A percentile compares a stretch with the other conserved stretches of the same genome.
Evolutionary conservation across 2,797 vertebrate species (phyloP).

Genomic region (Otus scops): DNA sequence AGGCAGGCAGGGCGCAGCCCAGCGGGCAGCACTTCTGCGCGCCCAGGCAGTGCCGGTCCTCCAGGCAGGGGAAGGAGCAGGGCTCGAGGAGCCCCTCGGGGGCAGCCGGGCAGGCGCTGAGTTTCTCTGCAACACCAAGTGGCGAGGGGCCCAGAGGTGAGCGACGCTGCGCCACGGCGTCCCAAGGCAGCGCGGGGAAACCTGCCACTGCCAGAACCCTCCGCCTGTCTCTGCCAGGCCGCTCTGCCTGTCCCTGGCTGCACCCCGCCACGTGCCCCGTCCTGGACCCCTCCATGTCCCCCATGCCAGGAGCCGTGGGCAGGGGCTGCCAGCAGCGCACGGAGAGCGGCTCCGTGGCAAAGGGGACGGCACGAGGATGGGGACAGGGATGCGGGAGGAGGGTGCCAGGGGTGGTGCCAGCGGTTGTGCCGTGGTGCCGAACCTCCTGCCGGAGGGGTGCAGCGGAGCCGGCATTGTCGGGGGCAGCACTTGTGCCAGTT

Average conservation of each 20-base stretch:
- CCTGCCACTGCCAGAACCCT: neutral
- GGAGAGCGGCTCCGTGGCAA: neutral
- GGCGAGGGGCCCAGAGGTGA: neutral
- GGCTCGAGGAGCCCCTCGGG: neutral
- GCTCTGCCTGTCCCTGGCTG: no score
- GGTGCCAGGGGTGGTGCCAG: neutral
- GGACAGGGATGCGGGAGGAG: neutral
- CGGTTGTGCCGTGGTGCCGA: accelerated
- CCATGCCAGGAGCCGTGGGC: neutral
- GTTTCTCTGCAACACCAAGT: neutral
- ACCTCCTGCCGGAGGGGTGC: conserved; percentile 6
- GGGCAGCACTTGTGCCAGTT: conserved; percentile 21
- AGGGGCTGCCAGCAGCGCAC: neutral
- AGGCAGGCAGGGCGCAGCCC: conserved; percentile 13
- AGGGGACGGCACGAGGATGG: neutral
- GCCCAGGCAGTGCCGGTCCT: conserved; percentile 36
- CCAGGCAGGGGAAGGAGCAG: conserved; percentile 49
- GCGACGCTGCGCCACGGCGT: accelerated
- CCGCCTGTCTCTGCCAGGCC: neutral
- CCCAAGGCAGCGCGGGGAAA: neutral
- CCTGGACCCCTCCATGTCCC: neutral
- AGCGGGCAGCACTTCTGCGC: neutral
- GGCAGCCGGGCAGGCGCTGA: neutral
- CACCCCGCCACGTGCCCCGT: neutral
- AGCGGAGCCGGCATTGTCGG: neutral